phyloP scores from a whole-genome alignment of 2,797 vertebrate genomes.

The Scolopax rusticola region DNA sequence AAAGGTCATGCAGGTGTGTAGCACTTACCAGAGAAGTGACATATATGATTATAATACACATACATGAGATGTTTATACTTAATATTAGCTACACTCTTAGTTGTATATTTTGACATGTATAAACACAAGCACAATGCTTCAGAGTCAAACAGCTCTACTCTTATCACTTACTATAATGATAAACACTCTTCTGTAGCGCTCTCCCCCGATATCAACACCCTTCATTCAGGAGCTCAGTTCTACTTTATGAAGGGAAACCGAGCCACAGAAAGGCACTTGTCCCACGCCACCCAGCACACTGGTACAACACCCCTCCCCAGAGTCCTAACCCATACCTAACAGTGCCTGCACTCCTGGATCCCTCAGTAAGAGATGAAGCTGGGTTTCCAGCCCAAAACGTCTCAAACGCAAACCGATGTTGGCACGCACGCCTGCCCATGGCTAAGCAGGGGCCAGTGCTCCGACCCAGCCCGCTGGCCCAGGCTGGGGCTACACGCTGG shows the following conservation, averaged over 20 bases:
- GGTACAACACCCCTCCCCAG: neutral
- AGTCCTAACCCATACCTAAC: neutral
- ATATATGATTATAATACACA: neutral
- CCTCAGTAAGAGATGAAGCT: neutral
- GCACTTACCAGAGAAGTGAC: neutral
- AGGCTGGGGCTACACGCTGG: neutral
- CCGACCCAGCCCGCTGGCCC: neutral
- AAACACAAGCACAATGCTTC: rapidly evolving
- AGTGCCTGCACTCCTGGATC: neutral
- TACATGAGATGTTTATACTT: neutral
- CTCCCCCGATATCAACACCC: neutral
- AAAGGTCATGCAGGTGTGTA: neutral
- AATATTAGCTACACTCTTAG: neutral
- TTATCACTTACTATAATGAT: rapidly evolving
- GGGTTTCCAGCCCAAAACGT: rapidly evolving
- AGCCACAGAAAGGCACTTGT: neutral
- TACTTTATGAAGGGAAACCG: neutral
- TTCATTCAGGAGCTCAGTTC: neutral
- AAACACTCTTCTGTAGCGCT: neutral
- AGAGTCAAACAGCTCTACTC: neutral
- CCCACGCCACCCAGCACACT: neutral
- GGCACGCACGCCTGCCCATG: rapidly evolving
- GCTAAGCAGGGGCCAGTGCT: neutral
- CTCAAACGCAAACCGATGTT: rapidly evolving
- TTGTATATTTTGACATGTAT: neutral